Evolutionary conservation across 2,113 vertebrate genomes (phyloP).

Genomic region (Fregata magnificens): DNA sequence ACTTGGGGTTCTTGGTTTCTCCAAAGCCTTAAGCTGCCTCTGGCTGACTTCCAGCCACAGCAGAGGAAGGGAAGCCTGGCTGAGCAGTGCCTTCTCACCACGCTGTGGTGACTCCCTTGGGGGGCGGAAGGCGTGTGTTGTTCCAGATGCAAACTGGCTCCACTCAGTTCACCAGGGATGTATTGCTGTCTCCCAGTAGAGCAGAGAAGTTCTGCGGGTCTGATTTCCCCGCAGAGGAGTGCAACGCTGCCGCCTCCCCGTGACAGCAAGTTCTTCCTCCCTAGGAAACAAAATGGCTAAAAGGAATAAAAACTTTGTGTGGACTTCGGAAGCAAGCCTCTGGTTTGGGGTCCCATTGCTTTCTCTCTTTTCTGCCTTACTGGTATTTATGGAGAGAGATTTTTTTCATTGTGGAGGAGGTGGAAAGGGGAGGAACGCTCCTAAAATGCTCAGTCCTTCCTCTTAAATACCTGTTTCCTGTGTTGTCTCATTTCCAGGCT

Average conservation of each 20-base stretch:
- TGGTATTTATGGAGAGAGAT: background rate
- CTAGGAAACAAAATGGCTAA: background rate
- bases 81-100: background rate
- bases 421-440: background rate
- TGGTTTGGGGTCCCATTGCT: background rate
- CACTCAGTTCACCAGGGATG: background rate
- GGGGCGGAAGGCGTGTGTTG: background rate
- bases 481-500: background rate
- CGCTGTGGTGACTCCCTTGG: background rate
- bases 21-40: background rate
- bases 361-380: background rate
- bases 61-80: background rate
- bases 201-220: fast-evolving
- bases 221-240: fast-evolving
- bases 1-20: background rate
- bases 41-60: background rate
- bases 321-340: background rate
- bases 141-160: background rate
- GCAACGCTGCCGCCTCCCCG: fast-evolving
- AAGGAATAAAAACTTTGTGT: background rate
- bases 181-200: background rate
- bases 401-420: background rate
- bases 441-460: background rate
- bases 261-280: background rate
- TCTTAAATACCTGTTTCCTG: background rate